phyloP scores from a whole-genome alignment of 23 tunicate genomes.

The Halocynthia roretzi region DNA sequence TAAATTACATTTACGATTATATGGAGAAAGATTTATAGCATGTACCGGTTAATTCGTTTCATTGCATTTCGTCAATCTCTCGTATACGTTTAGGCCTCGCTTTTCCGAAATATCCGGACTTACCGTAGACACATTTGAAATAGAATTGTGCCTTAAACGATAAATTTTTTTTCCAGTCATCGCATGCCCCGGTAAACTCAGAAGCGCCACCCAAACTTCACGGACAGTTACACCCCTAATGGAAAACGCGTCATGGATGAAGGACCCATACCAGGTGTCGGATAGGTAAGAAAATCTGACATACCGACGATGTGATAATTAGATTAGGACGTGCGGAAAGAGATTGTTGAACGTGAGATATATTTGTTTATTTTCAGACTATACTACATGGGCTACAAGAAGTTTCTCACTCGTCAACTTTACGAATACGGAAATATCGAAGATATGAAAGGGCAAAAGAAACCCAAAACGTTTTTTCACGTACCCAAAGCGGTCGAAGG shows the following conservation, averaged over 20 bases:
- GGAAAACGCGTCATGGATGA: slow-evolving; percentile 66
- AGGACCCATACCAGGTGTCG: slow-evolving; percentile 67
- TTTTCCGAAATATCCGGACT: no score
- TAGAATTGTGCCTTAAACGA: no score
- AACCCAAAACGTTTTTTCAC: slow-evolving; percentile 33
- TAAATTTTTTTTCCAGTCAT: slow-evolving; percentile 30
- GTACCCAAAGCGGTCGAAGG: slow-evolving; percentile 64
- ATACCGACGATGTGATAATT: no score
- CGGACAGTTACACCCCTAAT: slow-evolving; percentile 20
- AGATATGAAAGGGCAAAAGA: slow-evolving; percentile 3
- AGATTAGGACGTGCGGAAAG: not conserved
- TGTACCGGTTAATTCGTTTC: no score
- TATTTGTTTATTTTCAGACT: slow-evolving; percentile 38
- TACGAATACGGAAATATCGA: slow-evolving; percentile 32
- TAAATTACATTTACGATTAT: no score
- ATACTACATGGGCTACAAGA: slow-evolving; percentile 54
- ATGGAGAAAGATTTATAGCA: no score
- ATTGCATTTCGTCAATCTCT: no score
- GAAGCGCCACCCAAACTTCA: not conserved
- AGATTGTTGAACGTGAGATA: not conserved
- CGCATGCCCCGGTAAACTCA: slow-evolving; percentile 56
- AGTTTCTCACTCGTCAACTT: slow-evolving; percentile 27
- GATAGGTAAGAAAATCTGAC: slow-evolving; percentile 25
- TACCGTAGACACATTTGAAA: no score
- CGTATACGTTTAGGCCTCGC: no score